Evolutionary conservation across 2,888 invertebrate genomes (phyloP), one percentile per base, ranked within the genome.

Genomic region (Parnassius apollo): DNA sequence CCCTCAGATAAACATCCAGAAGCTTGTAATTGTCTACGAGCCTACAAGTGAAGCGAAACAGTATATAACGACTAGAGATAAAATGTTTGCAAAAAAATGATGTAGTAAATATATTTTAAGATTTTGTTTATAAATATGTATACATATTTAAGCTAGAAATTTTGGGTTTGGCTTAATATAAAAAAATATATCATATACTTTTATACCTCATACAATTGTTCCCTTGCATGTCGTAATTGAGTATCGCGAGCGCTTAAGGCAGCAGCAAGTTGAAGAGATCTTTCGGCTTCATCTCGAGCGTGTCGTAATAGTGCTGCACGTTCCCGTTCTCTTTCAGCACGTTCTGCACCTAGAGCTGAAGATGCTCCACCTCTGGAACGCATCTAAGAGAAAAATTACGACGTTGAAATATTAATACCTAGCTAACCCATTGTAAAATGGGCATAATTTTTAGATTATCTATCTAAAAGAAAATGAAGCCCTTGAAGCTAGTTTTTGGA

Each of bases 221-320:
- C 96, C 77, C 97, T 95, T 55, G 97, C 94, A 75, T 97, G 96
- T 75, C 96, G 94, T 62, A 98, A 93, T 82, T 97, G 96, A 66
- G 96, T 93, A 78, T 98, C 98, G 72, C 97, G 94, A 51, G 96
- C 95, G 76, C 96, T 97, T 35, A 98, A 94, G 74, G 97, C 97
- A 10, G 97, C 96, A 9, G 97, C 97, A 52, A 98, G 92, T 64
- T 96, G 95, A 66, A 98, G 92, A 35, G 97, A 96, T 65, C 97
- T 93, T 82, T 98, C 98, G 0, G 98, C 96, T 76, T 98, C 97
- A 77, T 98, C 98, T 50, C 97, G 93, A 0, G 98, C 98, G 79
- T 97, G 97, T 72, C 97, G 94, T 61, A 98, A 86, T 64, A 98
- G 90, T 69, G 96, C 97, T 93, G 97, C 97, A 59, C 98, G 94